A percentile compares a stretch with the other conserved stretches of the same genome.
Evolutionary conservation across 2,113 vertebrate species (phyloP).

Genomic region (Lycocorax pyrrhopterus): DNA sequence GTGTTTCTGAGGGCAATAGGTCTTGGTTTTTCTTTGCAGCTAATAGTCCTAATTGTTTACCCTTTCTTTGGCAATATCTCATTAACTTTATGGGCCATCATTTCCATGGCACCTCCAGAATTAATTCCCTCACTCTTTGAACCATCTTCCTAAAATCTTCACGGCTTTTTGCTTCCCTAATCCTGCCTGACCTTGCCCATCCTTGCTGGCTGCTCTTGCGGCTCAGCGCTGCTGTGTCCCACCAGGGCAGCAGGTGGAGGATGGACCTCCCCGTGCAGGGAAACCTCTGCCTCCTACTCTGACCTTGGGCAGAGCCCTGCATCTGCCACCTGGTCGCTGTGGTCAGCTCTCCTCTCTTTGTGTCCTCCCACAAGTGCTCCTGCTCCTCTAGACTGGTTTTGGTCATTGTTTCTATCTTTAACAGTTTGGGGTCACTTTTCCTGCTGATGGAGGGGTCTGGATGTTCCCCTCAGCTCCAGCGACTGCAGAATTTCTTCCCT

Average conservation of each 20-base stretch:
- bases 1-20: slow-evolving; percentile 63
- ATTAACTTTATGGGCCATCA: slow-evolving; percentile 74
- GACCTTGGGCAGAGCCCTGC: not conserved
- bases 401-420: not conserved
- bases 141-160: not conserved
- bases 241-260: not conserved
- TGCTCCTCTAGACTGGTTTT: not conserved
- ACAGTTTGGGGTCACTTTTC: not conserved
- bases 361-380: not conserved
- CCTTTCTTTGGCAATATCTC: slow-evolving; percentile 71
- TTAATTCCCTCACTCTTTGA: slow-evolving; percentile 49
- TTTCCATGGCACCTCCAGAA: slow-evolving; percentile 55
- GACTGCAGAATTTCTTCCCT: not conserved
- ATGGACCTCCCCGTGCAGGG: not conserved
- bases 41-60: slow-evolving; percentile 77
- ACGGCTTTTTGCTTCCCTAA: not conserved
- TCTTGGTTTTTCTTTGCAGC: slow-evolving; percentile 66
- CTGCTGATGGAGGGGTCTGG: accelerated
- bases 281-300: not conserved
- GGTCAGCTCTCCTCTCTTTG: not conserved
- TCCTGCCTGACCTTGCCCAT: not conserved
- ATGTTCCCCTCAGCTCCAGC: not conserved
- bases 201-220: not conserved
- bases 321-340: not conserved
- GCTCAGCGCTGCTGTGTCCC: not conserved